Conservation (phyloP, 2,113 vertebrate species). For the Microtus oregoni region DNA sequence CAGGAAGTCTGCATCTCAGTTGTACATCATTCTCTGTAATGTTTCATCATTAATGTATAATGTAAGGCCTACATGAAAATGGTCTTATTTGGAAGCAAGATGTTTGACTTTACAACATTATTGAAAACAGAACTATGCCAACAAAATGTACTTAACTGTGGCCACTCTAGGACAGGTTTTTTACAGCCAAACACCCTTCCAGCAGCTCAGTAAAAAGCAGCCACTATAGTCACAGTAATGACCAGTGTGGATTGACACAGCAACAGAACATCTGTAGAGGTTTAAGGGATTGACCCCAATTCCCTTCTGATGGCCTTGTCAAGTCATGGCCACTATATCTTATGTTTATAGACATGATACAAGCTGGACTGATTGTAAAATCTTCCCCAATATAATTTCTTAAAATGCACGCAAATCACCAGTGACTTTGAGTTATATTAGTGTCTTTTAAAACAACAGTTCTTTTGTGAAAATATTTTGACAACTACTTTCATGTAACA, state of each 20-base stretch:
- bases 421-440: neutral
- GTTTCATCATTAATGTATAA: conserved; percentile 64
- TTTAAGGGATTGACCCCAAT: neutral
- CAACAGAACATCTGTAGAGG: conserved; percentile 53
- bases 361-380: conserved; percentile 4
- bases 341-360: neutral
- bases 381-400: neutral
- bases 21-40: conserved; percentile 58
- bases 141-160: conserved; percentile 36
- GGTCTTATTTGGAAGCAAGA: conserved; percentile 33
- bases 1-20: conserved; percentile 49
- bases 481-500: neutral
- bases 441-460: neutral
- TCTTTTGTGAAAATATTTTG: conserved; percentile 6
- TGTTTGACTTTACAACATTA: conserved; percentile 5
- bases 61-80: conserved; percentile 59
- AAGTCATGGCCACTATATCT: neutral
- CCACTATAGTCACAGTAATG: neutral
- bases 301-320: neutral
- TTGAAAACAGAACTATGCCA: neutral
- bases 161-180: neutral
- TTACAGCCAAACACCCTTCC: neutral
- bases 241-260: conserved; percentile 34
- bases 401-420: neutral
- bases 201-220: neutral